Evolutionary conservation across 2,888 invertebrate genomes (phyloP).

Genomic region (Isoperla grammatica): DNA sequence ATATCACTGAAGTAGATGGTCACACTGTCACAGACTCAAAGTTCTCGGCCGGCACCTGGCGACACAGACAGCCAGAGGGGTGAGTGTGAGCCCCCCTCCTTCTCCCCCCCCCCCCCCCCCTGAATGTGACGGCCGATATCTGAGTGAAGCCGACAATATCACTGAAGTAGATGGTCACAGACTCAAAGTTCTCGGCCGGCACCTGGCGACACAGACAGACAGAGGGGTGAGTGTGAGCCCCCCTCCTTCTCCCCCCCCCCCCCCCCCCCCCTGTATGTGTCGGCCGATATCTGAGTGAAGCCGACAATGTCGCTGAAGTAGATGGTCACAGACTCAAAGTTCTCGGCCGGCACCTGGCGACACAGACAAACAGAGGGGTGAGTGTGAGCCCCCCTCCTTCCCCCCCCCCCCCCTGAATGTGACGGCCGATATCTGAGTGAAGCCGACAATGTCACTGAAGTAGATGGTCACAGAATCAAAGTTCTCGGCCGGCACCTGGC

Average conservation of each 20-base stretch:
- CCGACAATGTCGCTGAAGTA: constrained; percentile 68
- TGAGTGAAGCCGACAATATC: constrained; percentile 65
- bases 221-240: too few relatives aligned
- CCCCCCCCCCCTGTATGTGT: too few relatives aligned
- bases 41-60: constrained; percentile 55
- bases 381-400: too few relatives aligned
- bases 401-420: too few relatives aligned
- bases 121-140: constrained; percentile 55
- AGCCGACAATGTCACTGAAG: constrained; percentile 66
- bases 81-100: too few relatives aligned
- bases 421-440: constrained; percentile 56
- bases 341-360: constrained; percentile 56
- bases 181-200: constrained; percentile 59
- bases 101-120: too few relatives aligned
- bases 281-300: constrained; percentile 58
- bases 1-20: constrained; percentile 69
- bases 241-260: too few relatives aligned
- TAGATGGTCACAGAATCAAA: constrained; percentile 64
- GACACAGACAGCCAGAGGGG: too few relatives aligned
- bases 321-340: constrained; percentile 61
- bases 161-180: constrained; percentile 65
- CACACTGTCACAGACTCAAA: constrained; percentile 61
- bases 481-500: constrained; percentile 55
- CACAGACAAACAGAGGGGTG: too few relatives aligned
- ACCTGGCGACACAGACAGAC: too few relatives aligned